A percentile compares a stretch with the other conserved stretches of the same genome.
phyloP scores from a whole-genome alignment of 2,797 vertebrate species.

The Ataeniobius toweri region DNA sequence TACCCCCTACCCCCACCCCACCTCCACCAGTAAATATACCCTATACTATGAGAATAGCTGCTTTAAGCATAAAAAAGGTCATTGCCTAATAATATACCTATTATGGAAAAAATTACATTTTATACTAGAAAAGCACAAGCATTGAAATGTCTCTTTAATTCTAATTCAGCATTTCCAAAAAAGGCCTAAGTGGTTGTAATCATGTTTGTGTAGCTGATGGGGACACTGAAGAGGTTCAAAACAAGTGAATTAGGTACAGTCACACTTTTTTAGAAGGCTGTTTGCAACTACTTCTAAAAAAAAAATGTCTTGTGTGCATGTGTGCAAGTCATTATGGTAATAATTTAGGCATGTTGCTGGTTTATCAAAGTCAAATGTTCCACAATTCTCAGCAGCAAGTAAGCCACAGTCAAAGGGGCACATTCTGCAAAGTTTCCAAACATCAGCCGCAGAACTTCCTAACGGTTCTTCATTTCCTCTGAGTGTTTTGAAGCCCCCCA shows the following conservation, averaged over 20 bases:
- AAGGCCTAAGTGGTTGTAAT: constrained; percentile 67
- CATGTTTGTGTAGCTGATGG: constrained; percentile 61
- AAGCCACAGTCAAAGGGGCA: constrained; percentile 69
- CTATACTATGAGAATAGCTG: too few relatives aligned
- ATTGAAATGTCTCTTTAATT: constrained; percentile 70
- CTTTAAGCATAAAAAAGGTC: constrained; percentile 4
- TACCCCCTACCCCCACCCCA: background rate
- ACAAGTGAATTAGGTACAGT: constrained; percentile 26
- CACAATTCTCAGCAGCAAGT: constrained; percentile 31
- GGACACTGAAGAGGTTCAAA: constrained; percentile 29
- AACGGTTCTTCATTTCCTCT: constrained; percentile 79
- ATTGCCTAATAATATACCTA: constrained; percentile 49
- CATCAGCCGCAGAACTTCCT: constrained; percentile 78
- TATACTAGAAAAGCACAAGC: constrained; percentile 63
- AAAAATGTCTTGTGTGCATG: background rate
- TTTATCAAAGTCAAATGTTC: constrained; percentile 48
- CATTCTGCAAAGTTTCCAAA: constrained; percentile 82
- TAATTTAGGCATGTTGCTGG: constrained; percentile 26
- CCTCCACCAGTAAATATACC: background rate
- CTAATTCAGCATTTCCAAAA: constrained; percentile 68
- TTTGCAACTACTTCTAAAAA: constrained; percentile 19
- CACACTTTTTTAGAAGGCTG: constrained; percentile 27
- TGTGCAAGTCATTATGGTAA: background rate
- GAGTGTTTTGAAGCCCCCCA: constrained; percentile 82
- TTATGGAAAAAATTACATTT: constrained; percentile 38